Percentiles rank a stretch among this genome's conserved stretches.
phyloP scores from a whole-genome alignment of 2,113 vertebrate species.

The Amblyornis subalaris region DNA sequence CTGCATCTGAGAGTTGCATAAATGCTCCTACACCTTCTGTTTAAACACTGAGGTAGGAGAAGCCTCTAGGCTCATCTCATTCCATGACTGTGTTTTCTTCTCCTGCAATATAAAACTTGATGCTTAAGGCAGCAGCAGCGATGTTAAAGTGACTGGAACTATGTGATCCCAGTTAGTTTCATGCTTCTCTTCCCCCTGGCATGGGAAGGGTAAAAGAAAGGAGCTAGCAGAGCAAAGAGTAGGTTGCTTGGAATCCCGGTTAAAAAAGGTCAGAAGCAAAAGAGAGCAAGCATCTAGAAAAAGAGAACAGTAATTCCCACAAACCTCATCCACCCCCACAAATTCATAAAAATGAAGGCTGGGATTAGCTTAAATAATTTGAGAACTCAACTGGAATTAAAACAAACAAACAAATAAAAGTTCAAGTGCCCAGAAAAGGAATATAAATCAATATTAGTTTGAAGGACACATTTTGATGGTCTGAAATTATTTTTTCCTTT shows the following conservation, averaged over 20 bases:
- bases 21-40: background rate
- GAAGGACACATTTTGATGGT: background rate
- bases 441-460: background rate
- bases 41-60: background rate
- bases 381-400: background rate
- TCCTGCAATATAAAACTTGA: background rate
- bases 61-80: background rate
- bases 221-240: background rate
- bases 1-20: background rate
- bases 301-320: background rate
- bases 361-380: background rate
- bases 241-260: background rate
- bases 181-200: background rate
- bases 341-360: background rate
- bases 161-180: background rate
- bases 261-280: background rate
- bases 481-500: background rate
- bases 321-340: background rate
- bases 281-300: background rate
- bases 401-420: background rate
- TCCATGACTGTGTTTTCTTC: background rate
- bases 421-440: background rate
- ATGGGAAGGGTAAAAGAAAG: background rate
- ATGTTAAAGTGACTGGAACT: conserved; percentile 11
- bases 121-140: background rate